A percentile compares a stretch with the other conserved stretches of the same genome.
Evolutionary conservation across 1,140 invertebrate genomes (phyloP).

Genomic region (Temnothorax longispinosus): DNA sequence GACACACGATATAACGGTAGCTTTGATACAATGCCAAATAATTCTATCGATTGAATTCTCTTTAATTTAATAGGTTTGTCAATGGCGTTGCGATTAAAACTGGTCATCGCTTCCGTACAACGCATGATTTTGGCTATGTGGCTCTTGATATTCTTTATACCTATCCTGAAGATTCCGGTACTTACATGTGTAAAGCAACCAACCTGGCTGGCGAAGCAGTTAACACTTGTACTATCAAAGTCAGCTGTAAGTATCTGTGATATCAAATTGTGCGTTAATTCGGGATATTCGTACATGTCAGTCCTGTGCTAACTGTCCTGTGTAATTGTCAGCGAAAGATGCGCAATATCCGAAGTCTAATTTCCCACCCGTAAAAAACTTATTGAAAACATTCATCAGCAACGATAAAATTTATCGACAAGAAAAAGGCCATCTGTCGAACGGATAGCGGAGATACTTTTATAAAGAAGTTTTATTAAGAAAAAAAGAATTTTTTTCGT

Average conservation of each 20-base stretch:
- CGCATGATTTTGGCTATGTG: conserved; percentile 98
- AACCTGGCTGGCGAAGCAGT: conserved; percentile 96
- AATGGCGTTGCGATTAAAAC: conserved; percentile 84
- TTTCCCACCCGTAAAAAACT: conserved; percentile 1
- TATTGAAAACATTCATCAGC: not conserved
- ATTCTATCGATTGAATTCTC: not conserved
- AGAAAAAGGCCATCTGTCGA: not conserved
- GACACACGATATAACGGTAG: not conserved
- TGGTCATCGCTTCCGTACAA: conserved; percentile 95
- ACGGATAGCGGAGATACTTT: not conserved
- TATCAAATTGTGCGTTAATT: not conserved
- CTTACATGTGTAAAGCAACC: conserved; percentile 97
- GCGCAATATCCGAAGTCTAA: not conserved
- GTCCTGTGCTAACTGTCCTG: not conserved
- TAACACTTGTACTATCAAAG: conserved; percentile 95
- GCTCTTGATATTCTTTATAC: conserved; percentile 97
- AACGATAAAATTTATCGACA: not conserved
- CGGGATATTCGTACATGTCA: not conserved
- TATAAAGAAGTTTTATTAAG: not conserved
- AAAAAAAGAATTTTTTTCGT: not conserved
- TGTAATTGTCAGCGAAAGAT: conserved; percentile 34
- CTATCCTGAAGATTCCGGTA: conserved; percentile 97
- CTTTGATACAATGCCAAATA: not conserved
- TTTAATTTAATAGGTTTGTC: conserved; percentile 78
- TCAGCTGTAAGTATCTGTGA: conserved; percentile 87